Evolutionary conservation across 1,140 invertebrate species (phyloP), one percentile per base, ranked within the genome.

Genomic region (Ips nitidus): DNA sequence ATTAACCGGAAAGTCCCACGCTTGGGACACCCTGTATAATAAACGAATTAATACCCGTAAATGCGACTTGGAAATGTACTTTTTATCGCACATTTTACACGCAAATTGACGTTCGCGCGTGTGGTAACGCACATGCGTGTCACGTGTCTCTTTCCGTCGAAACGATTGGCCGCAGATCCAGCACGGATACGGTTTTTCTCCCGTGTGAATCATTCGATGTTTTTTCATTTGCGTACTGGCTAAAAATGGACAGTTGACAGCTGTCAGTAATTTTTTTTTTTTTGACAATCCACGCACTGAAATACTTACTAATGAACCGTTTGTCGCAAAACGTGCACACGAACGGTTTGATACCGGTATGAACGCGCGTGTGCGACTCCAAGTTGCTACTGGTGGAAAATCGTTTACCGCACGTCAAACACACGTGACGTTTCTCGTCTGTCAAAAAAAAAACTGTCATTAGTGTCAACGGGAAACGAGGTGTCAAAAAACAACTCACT

Each of bases 301-400:
- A 45, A 22, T 41, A 73, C 71, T 75, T 75, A 79, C 77, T 74
- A 41, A 68, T 72, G 73, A 77, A 80, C 4, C 74, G 68, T 66
- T 75, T 73, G 38, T 76, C 73, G 65, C 79, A 80, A 50, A 73
- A 70, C 4, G 56, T 73, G 61, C 78, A 79, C 41, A 69, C 73
- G 58, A 74, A 80, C 85, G 75, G 77, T 61, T 78, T 79, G n/a
- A 73, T 57, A 8, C 75, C 89, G 0, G 86, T 87, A 71, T 91
- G 90, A 37, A 89, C 87, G 39, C 88, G 79, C 61, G 86, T 80
- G 73, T 91, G 89, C 73, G 89, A 86, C 76, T 88, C 89, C 8
- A 78, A 62, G 55, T 75, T 76, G 3, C 71, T 72, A 60, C 74
- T 74, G n/a, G 71, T 75, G 6, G 71, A n/a, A 56, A 76, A 74